Evolutionary conservation across 1,140 invertebrate species (phyloP).

Genomic region (Camponotus floridanus): DNA sequence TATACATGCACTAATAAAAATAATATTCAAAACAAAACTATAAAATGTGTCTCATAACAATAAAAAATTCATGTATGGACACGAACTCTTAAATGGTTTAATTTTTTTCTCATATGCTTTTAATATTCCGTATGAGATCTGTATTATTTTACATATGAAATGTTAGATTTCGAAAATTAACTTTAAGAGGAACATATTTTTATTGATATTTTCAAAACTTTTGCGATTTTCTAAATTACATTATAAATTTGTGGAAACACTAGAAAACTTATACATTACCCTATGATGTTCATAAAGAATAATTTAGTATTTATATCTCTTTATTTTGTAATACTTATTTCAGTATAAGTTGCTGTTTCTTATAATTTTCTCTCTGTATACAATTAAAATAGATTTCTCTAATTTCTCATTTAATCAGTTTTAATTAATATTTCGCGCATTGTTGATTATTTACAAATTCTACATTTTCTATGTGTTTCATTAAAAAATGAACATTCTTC

Average conservation of each 20-base stretch:
- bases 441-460: not conserved
- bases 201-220: not conserved
- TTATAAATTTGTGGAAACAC: not conserved
- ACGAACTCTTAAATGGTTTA: not conserved
- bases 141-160: not conserved
- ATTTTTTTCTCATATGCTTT: not conserved
- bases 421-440: not conserved
- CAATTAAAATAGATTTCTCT: conserved; percentile 30
- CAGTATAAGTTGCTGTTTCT: not conserved
- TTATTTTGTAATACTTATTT: conserved; percentile 32
- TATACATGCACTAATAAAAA: conserved; percentile 62
- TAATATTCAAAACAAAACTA: conserved; percentile 41
- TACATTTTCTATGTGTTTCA: not conserved
- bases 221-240: not conserved
- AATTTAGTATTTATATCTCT: not conserved
- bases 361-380: not conserved
- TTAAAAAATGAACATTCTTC: not conserved
- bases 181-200: no score
- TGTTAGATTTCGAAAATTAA: not conserved
- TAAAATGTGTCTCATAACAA: not conserved
- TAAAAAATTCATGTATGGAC: not conserved
- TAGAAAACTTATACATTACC: not conserved
- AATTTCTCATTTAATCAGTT: not conserved
- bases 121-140: not conserved
- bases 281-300: not conserved